Evolutionary conservation across 2,888 invertebrate species (phyloP), one percentile per base, ranked within the genome.

Genomic region (Capitulum mitella): DNA sequence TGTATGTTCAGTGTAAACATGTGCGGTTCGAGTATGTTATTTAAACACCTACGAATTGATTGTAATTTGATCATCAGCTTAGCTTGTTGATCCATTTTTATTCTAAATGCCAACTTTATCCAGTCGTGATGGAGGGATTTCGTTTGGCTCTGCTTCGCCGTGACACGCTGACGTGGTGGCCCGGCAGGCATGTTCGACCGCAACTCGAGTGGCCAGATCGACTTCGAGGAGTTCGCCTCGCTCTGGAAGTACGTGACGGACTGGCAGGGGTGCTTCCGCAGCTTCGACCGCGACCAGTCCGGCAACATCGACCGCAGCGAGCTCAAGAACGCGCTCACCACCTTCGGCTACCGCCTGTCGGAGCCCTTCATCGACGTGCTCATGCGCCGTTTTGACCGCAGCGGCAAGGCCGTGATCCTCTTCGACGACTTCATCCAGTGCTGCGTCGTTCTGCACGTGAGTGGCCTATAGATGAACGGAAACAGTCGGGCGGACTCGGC

Each of bases 351-450:
- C 85, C 88, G 88, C 51, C 87, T 99, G 54, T 93, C 94, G 0
- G 95, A 96, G 83, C 89, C 90, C 80, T 90, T 97, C 78, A 89
- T 95, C 80, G 90, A 90, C 81, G 89, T 92, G 58, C 89, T 98
- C 84, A 88, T 99, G 78, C 90, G 92, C 82, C 98, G 98, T 86
- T 99, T 97, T 87, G 98, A 98, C 87, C 89, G 98, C 82, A 92
- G 91, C 84, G 96, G 96, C n/a, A 88, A 89, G 78, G 95, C 95
- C 51, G 93, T 92, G 14, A 94, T 99, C 83, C 90, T 95, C 78
- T 99, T 99, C 87, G 98, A 99, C 88, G 98, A 99, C 86, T 98
- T 98, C 85, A 98, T 98, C 83, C 98, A 98, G 85, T 95, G 96
- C 85, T 97, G 96, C 85, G 91, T 98, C 81, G 92, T 94, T 78